Percentiles rank a stretch among this genome's conserved stretches.
These are phyloP conservation scores for Epiblema foenella DNA, from an alignment of 2,888 invertebrate species.

Conservation along the genomic window DNA sequence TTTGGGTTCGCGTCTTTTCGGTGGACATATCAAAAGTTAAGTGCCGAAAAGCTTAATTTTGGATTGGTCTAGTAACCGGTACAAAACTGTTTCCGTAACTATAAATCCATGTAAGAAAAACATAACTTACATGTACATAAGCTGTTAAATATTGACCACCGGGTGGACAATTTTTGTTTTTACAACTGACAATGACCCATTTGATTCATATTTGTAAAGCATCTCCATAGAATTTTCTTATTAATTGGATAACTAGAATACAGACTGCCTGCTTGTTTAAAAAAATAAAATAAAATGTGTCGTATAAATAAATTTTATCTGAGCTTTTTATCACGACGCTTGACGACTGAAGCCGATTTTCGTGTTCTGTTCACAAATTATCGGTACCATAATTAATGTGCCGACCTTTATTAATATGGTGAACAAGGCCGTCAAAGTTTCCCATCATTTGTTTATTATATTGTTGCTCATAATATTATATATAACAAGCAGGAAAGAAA, in stretches of 20 bases:
- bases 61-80: too few relatives aligned
- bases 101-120: too few relatives aligned
- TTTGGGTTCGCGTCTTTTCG: too few relatives aligned
- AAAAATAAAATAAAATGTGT: neutral
- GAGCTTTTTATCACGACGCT: neutral
- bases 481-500: neutral
- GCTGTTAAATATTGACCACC: too few relatives aligned
- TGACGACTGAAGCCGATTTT: neutral
- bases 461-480: neutral
- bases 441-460: slow-evolving; percentile 4
- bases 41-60: too few relatives aligned
- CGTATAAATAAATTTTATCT: neutral
- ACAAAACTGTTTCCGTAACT: too few relatives aligned
- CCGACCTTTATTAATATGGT: neutral
- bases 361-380: neutral
- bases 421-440: slow-evolving; percentile 4
- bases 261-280: neutral
- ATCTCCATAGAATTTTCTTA: neutral
- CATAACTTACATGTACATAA: too few relatives aligned
- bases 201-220: too few relatives aligned
- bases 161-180: too few relatives aligned
- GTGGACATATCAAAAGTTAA: too few relatives aligned
- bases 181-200: too few relatives aligned
- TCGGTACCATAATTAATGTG: neutral
- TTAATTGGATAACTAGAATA: neutral